Evolutionary conservation across 2,888 invertebrate genomes (phyloP).

Genomic region (Ormyrus labotus): DNA sequence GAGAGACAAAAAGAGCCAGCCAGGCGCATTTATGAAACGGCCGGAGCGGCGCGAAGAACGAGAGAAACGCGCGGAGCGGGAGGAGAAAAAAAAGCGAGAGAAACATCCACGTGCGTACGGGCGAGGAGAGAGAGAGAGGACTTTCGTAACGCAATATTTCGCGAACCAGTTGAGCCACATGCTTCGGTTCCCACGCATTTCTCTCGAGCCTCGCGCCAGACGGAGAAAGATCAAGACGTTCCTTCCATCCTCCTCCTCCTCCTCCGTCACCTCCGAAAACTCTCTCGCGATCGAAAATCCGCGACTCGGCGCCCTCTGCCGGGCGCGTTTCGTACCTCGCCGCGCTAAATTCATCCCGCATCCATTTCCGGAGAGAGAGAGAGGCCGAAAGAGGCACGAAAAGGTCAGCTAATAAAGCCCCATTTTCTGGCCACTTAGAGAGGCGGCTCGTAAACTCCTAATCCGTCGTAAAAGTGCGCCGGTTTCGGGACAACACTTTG

Average conservation of each 20-base stretch:
- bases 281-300: background rate
- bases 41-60: background rate
- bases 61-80: background rate
- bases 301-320: too few relatives aligned
- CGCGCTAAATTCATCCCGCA: too few relatives aligned
- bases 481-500: background rate
- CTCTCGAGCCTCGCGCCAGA: constrained; percentile 57
- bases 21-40: too few relatives aligned
- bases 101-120: constrained; percentile 3
- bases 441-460: background rate
- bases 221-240: too few relatives aligned
- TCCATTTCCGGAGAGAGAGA: too few relatives aligned
- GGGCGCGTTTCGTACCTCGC: too few relatives aligned
- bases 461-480: constrained; percentile 13
- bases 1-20: too few relatives aligned
- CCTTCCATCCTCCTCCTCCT: background rate
- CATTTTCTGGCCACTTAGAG: background rate
- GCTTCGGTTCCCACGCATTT: constrained; percentile 71
- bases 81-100: constrained; percentile 5
- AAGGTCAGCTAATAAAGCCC: too few relatives aligned
- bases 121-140: constrained; percentile 12
- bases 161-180: constrained; percentile 69
- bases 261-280: constrained; percentile 12
- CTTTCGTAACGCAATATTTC: constrained; percentile 67
- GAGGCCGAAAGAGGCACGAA: too few relatives aligned